Evolutionary conservation across 2,113 vertebrate genomes (phyloP).

Genomic region (Glaucidium brasilianum): DNA sequence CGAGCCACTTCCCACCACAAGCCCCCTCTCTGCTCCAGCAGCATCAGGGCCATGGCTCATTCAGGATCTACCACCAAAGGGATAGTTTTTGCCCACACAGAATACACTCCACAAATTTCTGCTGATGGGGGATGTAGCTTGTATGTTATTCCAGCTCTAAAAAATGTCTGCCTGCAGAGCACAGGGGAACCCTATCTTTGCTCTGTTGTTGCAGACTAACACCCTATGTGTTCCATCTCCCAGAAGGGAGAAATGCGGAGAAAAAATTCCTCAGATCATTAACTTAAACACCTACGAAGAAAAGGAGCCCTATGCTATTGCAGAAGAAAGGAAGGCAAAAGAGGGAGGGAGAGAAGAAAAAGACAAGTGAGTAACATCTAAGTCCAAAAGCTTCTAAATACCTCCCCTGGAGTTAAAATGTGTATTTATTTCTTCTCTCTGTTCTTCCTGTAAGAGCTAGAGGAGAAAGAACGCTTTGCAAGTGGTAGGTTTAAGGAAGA

Average conservation of each 20-base stretch:
- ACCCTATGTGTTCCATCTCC: neutral
- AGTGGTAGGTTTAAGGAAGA: neutral
- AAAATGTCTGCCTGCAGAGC: neutral
- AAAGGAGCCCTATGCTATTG: neutral
- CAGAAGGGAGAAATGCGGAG: neutral
- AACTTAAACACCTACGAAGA: neutral
- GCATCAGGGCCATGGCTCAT: fast-evolving
- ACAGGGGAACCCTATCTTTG: neutral
- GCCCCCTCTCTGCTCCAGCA: neutral
- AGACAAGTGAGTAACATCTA: neutral
- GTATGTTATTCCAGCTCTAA: neutral
- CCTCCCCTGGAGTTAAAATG: neutral
- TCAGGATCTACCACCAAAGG: neutral
- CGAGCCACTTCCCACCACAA: neutral
- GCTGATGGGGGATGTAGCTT: neutral
- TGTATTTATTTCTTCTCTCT: neutral
- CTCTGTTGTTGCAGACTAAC: neutral
- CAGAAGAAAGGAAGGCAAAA: neutral
- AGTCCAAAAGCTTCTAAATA: neutral
- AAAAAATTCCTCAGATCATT: neutral
- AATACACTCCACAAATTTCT: neutral
- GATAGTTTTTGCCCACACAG: neutral
- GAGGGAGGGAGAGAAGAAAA: neutral
- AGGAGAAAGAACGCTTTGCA: neutral
- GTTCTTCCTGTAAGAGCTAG: neutral